Percentiles rank a stretch among this genome's conserved stretches.
phyloP scores from a whole-genome alignment of 2,113 vertebrate genomes.

The Nesogale talazaci region DNA sequence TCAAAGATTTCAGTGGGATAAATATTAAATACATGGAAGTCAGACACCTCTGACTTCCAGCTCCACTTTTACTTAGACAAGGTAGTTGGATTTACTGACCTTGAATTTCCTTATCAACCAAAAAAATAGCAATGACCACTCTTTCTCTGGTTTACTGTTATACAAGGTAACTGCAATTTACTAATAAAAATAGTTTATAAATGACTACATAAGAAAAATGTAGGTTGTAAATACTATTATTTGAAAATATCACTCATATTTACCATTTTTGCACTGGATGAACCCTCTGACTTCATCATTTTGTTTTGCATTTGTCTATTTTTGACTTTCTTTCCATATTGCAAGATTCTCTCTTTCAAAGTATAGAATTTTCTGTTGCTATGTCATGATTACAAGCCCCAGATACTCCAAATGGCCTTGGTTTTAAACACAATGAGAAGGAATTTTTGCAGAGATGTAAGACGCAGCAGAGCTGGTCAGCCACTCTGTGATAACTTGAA shows the following conservation, averaged over 20 bases:
- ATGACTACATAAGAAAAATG: background rate
- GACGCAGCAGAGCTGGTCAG: background rate
- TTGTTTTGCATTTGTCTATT: background rate
- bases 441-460: constrained; percentile 35
- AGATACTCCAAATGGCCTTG: constrained; percentile 25
- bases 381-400: background rate
- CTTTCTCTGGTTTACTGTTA: background rate
- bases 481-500: constrained; percentile 56
- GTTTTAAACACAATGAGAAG: constrained; percentile 12
- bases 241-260: background rate
- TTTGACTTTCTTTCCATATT: background rate
- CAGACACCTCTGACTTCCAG: background rate
- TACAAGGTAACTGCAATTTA: background rate
- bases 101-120: background rate
- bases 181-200: background rate
- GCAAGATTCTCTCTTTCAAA: background rate
- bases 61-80: background rate
- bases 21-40: too few relatives aligned
- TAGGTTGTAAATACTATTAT: background rate
- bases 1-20: background rate
- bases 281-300: background rate
- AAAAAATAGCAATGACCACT: background rate
- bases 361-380: background rate
- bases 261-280: background rate
- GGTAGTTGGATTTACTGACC: background rate